phyloP scores from a whole-genome alignment of 1,140 invertebrate genomes.

The Scaptomyza pallida region DNA sequence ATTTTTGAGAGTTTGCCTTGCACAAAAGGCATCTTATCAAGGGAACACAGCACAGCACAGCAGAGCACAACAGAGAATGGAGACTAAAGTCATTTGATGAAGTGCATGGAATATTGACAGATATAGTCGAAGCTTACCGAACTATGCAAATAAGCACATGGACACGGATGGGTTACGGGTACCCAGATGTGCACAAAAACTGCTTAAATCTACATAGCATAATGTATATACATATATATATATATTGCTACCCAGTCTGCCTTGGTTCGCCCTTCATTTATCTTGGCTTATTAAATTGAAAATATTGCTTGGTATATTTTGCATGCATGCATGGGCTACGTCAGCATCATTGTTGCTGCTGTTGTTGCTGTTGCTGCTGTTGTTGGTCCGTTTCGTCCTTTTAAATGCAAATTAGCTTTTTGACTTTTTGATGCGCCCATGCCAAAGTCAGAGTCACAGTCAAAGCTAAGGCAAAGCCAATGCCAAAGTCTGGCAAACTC shows the following conservation, averaged over 20 bases:
- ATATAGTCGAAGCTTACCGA: constrained; percentile 60
- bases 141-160: constrained; percentile 75
- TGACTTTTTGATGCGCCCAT: constrained; percentile 74
- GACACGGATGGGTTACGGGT: constrained; percentile 33
- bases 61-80: no score
- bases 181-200: constrained; percentile 25
- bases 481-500: constrained; percentile 12
- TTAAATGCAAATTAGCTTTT: constrained; percentile 82
- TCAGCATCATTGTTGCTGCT: constrained; percentile 40
- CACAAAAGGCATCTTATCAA: constrained; percentile 63
- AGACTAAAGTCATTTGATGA: constrained; percentile 63
- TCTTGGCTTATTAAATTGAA: constrained; percentile 81
- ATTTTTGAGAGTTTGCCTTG: constrained; percentile 52
- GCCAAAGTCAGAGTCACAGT: constrained; percentile 18
- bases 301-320: constrained; percentile 71
- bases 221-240: constrained; percentile 14
- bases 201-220: constrained; percentile 13
- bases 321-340: constrained; percentile 44
- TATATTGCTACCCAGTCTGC: constrained; percentile 10
- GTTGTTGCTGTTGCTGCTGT: constrained; percentile 21
- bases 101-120: constrained; percentile 74
- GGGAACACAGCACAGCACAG: constrained; percentile 31
- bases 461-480: constrained; percentile 3
- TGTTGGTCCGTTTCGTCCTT: constrained; percentile 59
- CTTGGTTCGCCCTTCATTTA: constrained; percentile 57